Evolutionary conservation across 2,113 vertebrate species (phyloP).

Genomic region (Platichthys stellatus): DNA sequence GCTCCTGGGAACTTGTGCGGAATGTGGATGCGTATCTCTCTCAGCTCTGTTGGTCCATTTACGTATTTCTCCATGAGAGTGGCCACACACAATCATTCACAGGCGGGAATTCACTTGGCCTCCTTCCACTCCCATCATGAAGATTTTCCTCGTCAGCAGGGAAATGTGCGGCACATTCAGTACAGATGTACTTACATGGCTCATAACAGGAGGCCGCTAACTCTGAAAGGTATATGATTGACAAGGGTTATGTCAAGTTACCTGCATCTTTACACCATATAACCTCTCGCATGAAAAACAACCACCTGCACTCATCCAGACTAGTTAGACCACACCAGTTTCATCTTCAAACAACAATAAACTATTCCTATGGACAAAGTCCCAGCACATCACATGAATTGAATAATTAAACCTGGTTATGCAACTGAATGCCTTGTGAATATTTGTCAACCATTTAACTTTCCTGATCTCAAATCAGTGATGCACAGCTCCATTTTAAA

Average conservation of each 20-base stretch:
- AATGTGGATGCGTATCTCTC: conserved; percentile 53
- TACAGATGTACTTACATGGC: neutral
- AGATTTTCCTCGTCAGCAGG: conserved; percentile 33
- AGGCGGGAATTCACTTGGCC: conserved; percentile 53
- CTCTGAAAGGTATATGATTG: too few relatives aligned
- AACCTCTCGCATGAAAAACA: neutral
- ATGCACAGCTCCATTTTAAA: too few relatives aligned
- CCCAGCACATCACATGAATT: too few relatives aligned
- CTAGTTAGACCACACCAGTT: neutral
- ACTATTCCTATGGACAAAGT: neutral
- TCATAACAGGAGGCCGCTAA: too few relatives aligned
- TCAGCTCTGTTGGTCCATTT: conserved; percentile 19
- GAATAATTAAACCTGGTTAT: too few relatives aligned
- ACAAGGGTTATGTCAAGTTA: too few relatives aligned
- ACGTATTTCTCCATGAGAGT: conserved; percentile 39
- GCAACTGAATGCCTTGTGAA: too few relatives aligned
- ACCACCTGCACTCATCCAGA: neutral
- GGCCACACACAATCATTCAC: conserved; percentile 49
- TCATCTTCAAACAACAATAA: neutral
- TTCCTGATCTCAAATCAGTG: too few relatives aligned
- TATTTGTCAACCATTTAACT: too few relatives aligned
- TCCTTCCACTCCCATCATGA: conserved; percentile 37
- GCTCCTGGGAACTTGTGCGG: conserved; percentile 47
- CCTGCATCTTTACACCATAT: neutral
- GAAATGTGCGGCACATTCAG: neutral